These are phyloP conservation scores for Numenius phaeopus DNA, from an alignment of 2,797 vertebrate genomes.

Conservation along the genomic window DNA sequence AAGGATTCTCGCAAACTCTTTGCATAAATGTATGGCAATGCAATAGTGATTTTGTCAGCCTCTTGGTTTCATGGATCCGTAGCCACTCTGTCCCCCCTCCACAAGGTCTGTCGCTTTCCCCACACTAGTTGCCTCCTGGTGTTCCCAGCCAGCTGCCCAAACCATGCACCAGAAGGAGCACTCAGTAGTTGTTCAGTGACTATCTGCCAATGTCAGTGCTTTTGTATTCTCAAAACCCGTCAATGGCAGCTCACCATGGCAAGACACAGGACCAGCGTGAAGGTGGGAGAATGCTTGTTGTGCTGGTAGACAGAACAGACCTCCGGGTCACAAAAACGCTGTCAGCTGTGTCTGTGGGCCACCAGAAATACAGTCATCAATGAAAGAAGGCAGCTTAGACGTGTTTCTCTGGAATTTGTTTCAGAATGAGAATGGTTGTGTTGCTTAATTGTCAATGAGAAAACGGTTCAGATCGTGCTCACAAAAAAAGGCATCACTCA, in stretches of 20 bases:
- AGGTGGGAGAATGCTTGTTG: not conserved
- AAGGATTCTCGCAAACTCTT: not conserved
- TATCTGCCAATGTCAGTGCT: not conserved
- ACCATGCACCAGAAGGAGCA: not conserved
- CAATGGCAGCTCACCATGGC: not conserved
- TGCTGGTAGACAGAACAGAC: not conserved
- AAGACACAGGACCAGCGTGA: not conserved
- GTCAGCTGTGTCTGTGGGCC: too few relatives aligned
- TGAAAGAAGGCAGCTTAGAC: not conserved
- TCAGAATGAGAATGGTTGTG: not conserved
- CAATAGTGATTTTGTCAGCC: not conserved
- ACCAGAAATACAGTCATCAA: not conserved
- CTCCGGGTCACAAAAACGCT: not conserved
- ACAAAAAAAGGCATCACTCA: not conserved
- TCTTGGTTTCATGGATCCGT: not conserved
- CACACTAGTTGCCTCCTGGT: not conserved
- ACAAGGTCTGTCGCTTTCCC: fast-evolving
- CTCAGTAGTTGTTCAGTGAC: not conserved
- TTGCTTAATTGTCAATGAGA: not conserved
- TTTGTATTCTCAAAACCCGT: not conserved
- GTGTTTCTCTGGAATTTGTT: not conserved
- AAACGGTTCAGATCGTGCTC: not conserved
- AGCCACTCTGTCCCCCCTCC: not conserved
- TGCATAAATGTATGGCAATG: not conserved
- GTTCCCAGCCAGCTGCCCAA: not conserved